A percentile compares a stretch with the other conserved stretches of the same genome.
These are phyloP conservation scores for Acleris holmiana DNA, from an alignment of 2,888 invertebrate genomes.

Conservation along the genomic window DNA sequence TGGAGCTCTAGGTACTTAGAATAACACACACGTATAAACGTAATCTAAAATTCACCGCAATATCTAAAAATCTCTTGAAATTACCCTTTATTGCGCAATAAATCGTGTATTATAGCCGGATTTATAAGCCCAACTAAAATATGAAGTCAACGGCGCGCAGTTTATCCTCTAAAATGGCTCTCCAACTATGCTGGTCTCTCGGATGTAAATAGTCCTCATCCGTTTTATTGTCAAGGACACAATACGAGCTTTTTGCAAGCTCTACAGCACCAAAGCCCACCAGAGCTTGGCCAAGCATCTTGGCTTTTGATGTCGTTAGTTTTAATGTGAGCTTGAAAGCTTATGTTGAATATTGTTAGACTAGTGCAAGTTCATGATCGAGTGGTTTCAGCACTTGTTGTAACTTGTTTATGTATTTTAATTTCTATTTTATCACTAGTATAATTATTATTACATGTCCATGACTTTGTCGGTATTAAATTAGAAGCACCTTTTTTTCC, in stretches of 20 bases:
- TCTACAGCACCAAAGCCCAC: conserved; percentile 11
- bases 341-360: neutral
- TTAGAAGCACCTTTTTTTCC: too few relatives aligned
- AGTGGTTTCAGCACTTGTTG: neutral
- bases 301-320: conserved; percentile 22
- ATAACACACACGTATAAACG: too few relatives aligned
- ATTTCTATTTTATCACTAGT: too few relatives aligned
- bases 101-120: conserved; percentile 25
- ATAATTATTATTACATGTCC: too few relatives aligned
- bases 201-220: conserved; percentile 35
- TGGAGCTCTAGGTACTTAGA: too few relatives aligned
- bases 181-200: conserved; percentile 16
- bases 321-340: conserved; percentile 15
- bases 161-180: conserved; percentile 35
- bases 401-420: too few relatives aligned
- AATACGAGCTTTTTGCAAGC: conserved; percentile 31
- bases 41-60: conserved; percentile 3
- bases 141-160: conserved; percentile 34
- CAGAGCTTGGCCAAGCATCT: conserved; percentile 23
- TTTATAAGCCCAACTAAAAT: conserved; percentile 30
- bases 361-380: neutral
- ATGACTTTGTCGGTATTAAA: too few relatives aligned
- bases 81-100: conserved; percentile 24
- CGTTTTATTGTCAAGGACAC: conserved; percentile 35
- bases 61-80: conserved; percentile 15